Evolutionary conservation across 2,888 invertebrate species (phyloP).

Genomic region (Mythimna vitellina): DNA sequence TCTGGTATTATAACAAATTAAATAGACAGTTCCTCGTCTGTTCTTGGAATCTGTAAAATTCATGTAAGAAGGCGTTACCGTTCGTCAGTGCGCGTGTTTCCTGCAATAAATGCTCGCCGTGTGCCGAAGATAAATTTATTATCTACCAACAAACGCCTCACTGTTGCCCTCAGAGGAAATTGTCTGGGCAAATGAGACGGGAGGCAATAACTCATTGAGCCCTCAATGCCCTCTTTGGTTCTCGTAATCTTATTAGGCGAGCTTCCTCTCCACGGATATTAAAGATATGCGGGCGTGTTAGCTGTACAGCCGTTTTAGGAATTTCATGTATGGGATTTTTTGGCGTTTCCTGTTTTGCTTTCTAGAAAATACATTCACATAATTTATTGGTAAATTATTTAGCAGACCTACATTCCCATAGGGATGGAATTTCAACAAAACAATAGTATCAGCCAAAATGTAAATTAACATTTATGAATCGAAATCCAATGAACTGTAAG

Average conservation of each 20-base stretch:
- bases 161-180: slow-evolving; percentile 86
- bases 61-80: slow-evolving; percentile 52
- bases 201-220: slow-evolving; percentile 82
- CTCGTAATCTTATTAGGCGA: slow-evolving; percentile 78
- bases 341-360: slow-evolving; percentile 46
- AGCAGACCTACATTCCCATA: neutral
- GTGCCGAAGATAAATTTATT: slow-evolving; percentile 82
- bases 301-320: slow-evolving; percentile 58
- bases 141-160: slow-evolving; percentile 78
- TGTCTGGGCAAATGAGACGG: slow-evolving; percentile 85
- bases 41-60: slow-evolving; percentile 50
- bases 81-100: slow-evolving; percentile 58
- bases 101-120: slow-evolving; percentile 62
- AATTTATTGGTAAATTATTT: neutral
- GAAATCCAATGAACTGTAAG: neutral
- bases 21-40: neutral
- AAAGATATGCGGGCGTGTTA: slow-evolving; percentile 67
- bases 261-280: slow-evolving; percentile 73
- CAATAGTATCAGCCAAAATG: neutral
- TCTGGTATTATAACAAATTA: neutral
- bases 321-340: slow-evolving; percentile 48
- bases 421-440: neutral
- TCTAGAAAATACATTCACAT: neutral
- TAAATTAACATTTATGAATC: neutral
- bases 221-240: slow-evolving; percentile 80